Evolutionary conservation across 2,113 vertebrate species (phyloP).

Genomic region (Meriones unguiculatus): DNA sequence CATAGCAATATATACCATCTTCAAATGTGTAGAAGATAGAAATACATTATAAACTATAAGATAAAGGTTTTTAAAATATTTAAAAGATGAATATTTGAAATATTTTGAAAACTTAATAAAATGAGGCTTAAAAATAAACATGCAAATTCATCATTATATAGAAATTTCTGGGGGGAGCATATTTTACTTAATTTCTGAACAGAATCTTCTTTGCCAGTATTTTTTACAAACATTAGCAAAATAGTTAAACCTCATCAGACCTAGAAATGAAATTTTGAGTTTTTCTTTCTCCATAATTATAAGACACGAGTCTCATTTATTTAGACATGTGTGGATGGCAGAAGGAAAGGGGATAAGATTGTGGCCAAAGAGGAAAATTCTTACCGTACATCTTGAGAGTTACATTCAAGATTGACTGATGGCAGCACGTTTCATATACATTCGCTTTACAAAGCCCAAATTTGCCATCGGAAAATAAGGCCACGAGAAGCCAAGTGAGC

Average conservation of each 20-base stretch:
- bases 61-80: not conserved
- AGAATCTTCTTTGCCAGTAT: not conserved
- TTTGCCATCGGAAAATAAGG: not conserved
- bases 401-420: not conserved
- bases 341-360: not conserved
- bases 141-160: not conserved
- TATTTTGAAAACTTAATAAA: conserved; percentile 30
- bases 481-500: not conserved
- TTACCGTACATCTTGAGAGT: not conserved
- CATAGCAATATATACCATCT: not conserved
- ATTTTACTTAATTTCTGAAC: not conserved
- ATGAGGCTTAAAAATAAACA: not conserved
- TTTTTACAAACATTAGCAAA: conserved; percentile 18
- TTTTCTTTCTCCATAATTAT: not conserved
- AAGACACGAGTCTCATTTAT: not conserved
- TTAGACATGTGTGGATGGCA: not conserved
- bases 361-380: not conserved
- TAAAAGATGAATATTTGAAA: not conserved
- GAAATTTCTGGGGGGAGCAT: not conserved
- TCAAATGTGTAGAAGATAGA: not conserved
- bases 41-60: conserved; percentile 12
- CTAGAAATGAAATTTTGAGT: not conserved
- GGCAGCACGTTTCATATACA: not conserved
- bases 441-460: conserved; percentile 25
- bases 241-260: not conserved